Evolutionary conservation across 2,888 invertebrate species (phyloP).

Genomic region (Oligia strigilis): DNA sequence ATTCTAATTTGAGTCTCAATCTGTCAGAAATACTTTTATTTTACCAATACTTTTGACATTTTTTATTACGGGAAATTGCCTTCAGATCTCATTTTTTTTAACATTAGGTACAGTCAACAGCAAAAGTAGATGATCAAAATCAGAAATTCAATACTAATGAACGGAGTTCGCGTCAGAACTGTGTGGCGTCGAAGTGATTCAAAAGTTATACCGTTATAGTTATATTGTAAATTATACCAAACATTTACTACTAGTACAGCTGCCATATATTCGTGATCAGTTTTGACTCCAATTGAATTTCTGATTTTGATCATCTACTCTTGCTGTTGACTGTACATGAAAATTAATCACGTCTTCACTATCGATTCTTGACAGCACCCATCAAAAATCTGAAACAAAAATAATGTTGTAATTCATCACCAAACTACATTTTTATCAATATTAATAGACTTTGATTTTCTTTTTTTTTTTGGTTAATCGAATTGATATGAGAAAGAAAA

Average conservation of each 20-base stretch:
- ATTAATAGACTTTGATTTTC: background rate
- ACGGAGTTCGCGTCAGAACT: too few species aligned
- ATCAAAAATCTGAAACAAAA: constrained; percentile 72
- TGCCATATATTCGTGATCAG: too few species aligned
- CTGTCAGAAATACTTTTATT: background rate
- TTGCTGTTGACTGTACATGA: background rate
- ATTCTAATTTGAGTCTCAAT: background rate
- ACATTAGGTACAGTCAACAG: too few species aligned
- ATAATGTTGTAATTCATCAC: constrained; percentile 26
- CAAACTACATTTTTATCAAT: background rate
- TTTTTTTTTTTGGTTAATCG: background rate
- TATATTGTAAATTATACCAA: too few species aligned
- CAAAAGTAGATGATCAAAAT: too few species aligned
- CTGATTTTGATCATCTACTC: too few species aligned
- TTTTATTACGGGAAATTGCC: background rate
- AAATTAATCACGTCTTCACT: constrained; percentile 33
- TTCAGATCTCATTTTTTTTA: background rate
- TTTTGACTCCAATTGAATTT: too few species aligned
- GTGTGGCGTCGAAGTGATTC: too few species aligned
- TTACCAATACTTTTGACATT: background rate
- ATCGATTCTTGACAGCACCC: constrained; percentile 60
- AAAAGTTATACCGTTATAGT: too few species aligned
- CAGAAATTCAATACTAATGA: too few species aligned
- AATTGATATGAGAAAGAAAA: background rate
- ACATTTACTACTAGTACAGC: too few species aligned